Percentiles rank a stretch among this genome's conserved stretches.
phyloP scores from a whole-genome alignment of 2,888 invertebrate species.

The Corythucha ciliata region DNA sequence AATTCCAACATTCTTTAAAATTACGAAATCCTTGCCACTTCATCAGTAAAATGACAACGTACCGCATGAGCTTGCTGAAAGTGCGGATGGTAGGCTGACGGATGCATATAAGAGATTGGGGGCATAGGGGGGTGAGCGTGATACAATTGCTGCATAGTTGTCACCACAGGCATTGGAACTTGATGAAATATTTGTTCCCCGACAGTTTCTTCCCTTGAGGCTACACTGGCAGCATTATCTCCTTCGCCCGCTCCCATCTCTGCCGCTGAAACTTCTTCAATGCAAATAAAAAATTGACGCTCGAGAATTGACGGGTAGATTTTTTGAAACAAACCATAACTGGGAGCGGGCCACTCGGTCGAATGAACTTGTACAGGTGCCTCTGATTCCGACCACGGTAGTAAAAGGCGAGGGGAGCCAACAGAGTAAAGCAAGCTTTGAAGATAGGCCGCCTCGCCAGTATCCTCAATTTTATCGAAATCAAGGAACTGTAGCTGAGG shows the following conservation, averaged over 20 bases:
- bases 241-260: slow-evolving; percentile 21
- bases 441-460: slow-evolving; percentile 45
- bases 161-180: slow-evolving; percentile 23
- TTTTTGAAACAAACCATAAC: slow-evolving; percentile 6
- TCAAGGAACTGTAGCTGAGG: slow-evolving; percentile 63
- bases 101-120: slow-evolving; percentile 20
- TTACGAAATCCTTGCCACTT: no score
- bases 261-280: slow-evolving; percentile 21
- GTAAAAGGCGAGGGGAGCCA: slow-evolving; percentile 22
- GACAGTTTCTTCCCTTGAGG: no score
- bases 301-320: neutral
- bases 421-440: slow-evolving; percentile 31
- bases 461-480: slow-evolving; percentile 57
- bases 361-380: slow-evolving; percentile 8
- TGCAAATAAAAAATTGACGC: neutral
- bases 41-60: no score
- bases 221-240: slow-evolving; percentile 12
- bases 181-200: no score
- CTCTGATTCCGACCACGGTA: slow-evolving; percentile 27
- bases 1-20: no score
- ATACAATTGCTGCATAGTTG: slow-evolving; percentile 25
- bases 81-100: no score
- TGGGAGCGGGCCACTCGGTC: slow-evolving; percentile 17
- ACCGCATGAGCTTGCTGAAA: no score
- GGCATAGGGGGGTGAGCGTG: slow-evolving; percentile 23